A percentile compares a stretch with the other conserved stretches of the same genome.
These are phyloP conservation scores for Holacanthella duospinosa DNA, from an alignment of 2,888 invertebrate genomes.

Conservation along the genomic window DNA sequence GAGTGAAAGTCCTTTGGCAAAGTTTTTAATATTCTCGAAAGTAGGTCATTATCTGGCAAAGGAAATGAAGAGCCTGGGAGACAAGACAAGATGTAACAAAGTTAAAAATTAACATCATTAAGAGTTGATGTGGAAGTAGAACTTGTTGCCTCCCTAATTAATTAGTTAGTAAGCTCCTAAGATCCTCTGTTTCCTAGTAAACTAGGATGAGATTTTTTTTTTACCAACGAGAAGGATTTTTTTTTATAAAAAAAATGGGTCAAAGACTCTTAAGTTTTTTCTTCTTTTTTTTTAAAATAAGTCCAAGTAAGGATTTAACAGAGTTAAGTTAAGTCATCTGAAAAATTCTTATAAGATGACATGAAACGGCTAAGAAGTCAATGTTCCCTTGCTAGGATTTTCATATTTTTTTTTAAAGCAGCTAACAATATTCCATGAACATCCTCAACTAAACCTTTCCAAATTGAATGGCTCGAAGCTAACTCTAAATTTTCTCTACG, in stretches of 20 bases:
- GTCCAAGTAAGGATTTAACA: too few relatives aligned
- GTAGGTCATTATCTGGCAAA: too few relatives aligned
- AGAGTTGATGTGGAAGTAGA: not conserved
- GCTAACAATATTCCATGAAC: not conserved
- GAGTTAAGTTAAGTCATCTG: not conserved
- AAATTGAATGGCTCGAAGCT: not conserved
- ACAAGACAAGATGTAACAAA: not conserved
- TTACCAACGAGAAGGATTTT: too few relatives aligned
- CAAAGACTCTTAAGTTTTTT: too few relatives aligned
- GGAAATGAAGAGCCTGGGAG: too few relatives aligned
- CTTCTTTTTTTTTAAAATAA: too few relatives aligned
- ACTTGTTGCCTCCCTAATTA: constrained; percentile 4
- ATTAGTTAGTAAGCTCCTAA: not conserved
- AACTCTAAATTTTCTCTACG: too few relatives aligned
- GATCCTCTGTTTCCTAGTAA: not conserved
- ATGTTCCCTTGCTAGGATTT: not conserved
- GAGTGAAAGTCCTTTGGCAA: too few relatives aligned
- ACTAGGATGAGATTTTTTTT: not conserved
- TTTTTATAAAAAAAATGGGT: too few relatives aligned
- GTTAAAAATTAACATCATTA: constrained; percentile 3
- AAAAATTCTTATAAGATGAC: not conserved
- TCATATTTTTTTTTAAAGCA: too few relatives aligned
- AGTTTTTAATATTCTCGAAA: too few relatives aligned
- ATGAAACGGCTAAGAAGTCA: not conserved
- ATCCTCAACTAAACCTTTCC: not conserved